phyloP scores from a whole-genome alignment of 2,888 invertebrate species.

The Polyploca ridens region DNA sequence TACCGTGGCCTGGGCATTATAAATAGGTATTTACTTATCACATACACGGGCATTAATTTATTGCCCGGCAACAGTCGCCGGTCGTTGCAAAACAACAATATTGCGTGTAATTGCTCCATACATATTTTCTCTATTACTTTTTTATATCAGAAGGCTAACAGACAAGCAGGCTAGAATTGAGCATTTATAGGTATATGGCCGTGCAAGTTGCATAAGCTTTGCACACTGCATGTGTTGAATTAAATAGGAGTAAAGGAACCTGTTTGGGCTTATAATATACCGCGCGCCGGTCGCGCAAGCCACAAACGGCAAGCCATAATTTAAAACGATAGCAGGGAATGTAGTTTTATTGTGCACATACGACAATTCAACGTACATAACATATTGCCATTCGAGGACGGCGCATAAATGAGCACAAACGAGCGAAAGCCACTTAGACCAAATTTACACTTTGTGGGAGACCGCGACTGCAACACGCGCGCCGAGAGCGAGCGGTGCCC shows the following conservation, averaged over 20 bases:
- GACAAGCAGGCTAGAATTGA: neutral
- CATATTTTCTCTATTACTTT: too few relatives aligned
- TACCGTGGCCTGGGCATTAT: too few relatives aligned
- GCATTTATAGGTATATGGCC: constrained; percentile 48
- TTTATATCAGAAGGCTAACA: too few relatives aligned
- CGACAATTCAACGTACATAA: constrained; percentile 66
- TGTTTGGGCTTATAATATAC: constrained; percentile 70
- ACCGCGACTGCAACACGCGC: constrained; percentile 63
- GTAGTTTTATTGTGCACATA: constrained; percentile 74
- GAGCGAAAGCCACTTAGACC: constrained; percentile 82
- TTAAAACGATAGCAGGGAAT: constrained; percentile 73
- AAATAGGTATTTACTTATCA: too few relatives aligned
- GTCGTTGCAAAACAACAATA: too few relatives aligned
- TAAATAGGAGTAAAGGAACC: constrained; percentile 79
- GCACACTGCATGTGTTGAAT: constrained; percentile 73
- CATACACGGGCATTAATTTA: too few relatives aligned
- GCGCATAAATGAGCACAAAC: constrained; percentile 77
- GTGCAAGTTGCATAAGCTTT: constrained; percentile 76
- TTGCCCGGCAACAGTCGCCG: too few relatives aligned
- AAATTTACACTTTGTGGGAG: constrained; percentile 84
- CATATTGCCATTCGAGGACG: constrained; percentile 69
- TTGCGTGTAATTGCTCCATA: too few relatives aligned
- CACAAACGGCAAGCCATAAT: constrained; percentile 72
- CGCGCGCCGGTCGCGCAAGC: constrained; percentile 62
- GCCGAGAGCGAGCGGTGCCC: constrained; percentile 46